Percentiles rank a stretch among this genome's conserved stretches.
phyloP scores from a whole-genome alignment of 2,113 vertebrate genomes.

The Cyanoramphus novaezelandiae region DNA sequence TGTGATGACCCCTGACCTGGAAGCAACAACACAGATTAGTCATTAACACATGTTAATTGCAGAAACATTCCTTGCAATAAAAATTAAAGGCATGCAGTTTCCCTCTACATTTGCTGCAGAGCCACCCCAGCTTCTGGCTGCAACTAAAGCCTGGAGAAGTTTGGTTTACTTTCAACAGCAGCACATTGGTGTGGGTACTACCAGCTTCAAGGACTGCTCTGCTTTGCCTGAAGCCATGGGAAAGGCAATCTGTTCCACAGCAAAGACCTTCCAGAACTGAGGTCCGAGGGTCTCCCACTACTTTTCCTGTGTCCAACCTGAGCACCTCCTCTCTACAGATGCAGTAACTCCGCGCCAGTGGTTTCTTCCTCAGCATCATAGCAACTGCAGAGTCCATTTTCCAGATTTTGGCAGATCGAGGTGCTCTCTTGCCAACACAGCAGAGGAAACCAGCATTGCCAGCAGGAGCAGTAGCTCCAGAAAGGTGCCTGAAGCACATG shows the following conservation, averaged over 20 bases:
- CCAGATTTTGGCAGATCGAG: not conserved
- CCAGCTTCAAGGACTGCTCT: not conserved
- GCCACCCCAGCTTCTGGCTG: not conserved
- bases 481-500: not conserved
- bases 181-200: not conserved
- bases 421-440: not conserved
- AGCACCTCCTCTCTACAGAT: not conserved
- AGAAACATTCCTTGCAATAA: not conserved
- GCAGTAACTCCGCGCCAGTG: not conserved
- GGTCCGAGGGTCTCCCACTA: not conserved
- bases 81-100: not conserved
- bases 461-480: not conserved
- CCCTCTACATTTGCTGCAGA: not conserved
- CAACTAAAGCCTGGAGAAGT: not conserved
- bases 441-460: not conserved
- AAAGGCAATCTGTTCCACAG: not conserved
- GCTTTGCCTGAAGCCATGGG: not conserved
- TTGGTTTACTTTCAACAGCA: not conserved
- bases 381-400: not conserved
- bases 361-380: not conserved
- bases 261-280: not conserved
- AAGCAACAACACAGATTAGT: constrained; percentile 79
- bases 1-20: constrained; percentile 95
- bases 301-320: rapidly evolving
- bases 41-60: constrained; percentile 46